Percentiles rank a stretch among this genome's conserved stretches.
phyloP scores from a whole-genome alignment of 2,888 invertebrate species.

The Epinotia nisella region DNA sequence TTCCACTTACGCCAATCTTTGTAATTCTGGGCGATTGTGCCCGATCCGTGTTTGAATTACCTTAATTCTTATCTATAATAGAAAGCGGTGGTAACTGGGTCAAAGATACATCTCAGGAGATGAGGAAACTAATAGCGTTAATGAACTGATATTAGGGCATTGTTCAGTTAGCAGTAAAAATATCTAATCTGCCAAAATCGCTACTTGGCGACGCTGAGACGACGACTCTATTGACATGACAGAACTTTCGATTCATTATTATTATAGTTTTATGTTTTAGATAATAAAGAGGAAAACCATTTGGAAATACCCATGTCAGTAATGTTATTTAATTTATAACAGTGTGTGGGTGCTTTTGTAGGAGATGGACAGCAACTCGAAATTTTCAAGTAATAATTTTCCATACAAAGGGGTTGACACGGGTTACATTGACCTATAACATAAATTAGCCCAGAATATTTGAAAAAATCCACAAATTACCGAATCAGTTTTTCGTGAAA shows the following conservation, averaged over 20 bases:
- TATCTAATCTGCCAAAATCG: background rate
- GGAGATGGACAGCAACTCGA: no score
- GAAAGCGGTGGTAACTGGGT: constrained; percentile 51
- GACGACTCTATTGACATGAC: background rate
- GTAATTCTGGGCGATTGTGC: constrained; percentile 62
- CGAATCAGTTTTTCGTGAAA: no score
- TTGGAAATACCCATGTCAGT: no score
- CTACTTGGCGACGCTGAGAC: background rate
- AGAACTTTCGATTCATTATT: background rate
- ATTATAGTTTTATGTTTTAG: no score
- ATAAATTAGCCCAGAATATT: no score
- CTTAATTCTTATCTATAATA: constrained; percentile 70
- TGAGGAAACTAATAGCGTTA: constrained; percentile 40
- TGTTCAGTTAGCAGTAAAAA: background rate
- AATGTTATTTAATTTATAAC: no score
- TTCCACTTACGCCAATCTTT: constrained; percentile 72
- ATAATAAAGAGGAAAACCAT: no score
- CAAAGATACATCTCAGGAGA: constrained; percentile 39
- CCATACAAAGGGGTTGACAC: no score
- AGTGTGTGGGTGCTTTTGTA: no score
- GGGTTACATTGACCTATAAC: no score
- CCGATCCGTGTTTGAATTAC: constrained; percentile 61
- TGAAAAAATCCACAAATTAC: no score
- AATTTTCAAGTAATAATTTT: no score
- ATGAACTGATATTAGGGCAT: constrained; percentile 31